Percentiles rank a stretch among this genome's conserved stretches.
Conservation (phyloP, 2,113 vertebrate species). For the Symphodus melops region DNA sequence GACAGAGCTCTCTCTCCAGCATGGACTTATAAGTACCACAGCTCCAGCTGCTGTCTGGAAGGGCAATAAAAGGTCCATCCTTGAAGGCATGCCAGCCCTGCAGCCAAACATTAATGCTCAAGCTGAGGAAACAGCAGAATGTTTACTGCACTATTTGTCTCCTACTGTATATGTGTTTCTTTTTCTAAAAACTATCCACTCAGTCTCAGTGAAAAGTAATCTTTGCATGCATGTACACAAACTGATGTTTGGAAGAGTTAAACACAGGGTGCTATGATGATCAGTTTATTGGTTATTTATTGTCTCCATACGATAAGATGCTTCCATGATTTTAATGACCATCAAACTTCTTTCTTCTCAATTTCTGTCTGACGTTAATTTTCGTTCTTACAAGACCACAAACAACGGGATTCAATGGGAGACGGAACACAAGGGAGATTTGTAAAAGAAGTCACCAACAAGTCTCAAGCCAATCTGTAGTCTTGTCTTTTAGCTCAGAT, state of each 20-base stretch:
- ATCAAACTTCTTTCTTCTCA: background rate
- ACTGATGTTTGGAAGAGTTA: background rate
- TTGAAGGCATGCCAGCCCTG: background rate
- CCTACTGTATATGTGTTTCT: too few relatives aligned
- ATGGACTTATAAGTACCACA: slow-evolving; percentile 9
- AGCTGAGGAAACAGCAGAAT: background rate
- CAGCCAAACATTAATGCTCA: background rate
- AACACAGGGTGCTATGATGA: background rate
- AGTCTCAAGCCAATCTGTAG: background rate
- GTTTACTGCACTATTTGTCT: background rate
- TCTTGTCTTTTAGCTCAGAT: background rate
- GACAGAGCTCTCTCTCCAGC: background rate
- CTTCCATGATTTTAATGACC: background rate
- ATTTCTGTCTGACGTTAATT: background rate
- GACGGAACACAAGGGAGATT: background rate
- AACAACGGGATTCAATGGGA: background rate
- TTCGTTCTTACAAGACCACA: background rate
- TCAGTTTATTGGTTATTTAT: too few relatives aligned
- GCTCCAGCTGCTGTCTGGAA: background rate
- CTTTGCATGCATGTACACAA: too few relatives aligned
- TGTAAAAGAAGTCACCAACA: background rate
- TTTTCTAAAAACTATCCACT: background rate
- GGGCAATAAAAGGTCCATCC: slow-evolving; percentile 19
- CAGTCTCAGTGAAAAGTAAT: too few relatives aligned
- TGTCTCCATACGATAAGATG: background rate